A percentile compares a stretch with the other conserved stretches of the same genome.
Conservation (phyloP, 2,797 vertebrate species). For the Bovichtus variegatus region DNA sequence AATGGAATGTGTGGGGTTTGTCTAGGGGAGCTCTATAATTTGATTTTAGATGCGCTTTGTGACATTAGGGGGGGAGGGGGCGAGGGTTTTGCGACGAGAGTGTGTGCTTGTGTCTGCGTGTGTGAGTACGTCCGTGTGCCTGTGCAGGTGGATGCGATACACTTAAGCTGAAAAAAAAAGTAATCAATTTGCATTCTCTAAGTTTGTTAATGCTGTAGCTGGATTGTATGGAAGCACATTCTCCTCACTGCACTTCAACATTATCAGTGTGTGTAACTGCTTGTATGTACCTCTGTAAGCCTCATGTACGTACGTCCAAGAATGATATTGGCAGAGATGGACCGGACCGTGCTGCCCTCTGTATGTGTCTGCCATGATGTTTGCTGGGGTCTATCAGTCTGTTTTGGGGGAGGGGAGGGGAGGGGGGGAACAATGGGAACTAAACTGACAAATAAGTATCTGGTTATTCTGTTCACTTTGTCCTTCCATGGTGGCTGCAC, state of each 20-base stretch:
- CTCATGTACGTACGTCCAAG: conserved; percentile 48
- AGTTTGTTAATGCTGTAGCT: conserved; percentile 76
- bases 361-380: conserved; percentile 48
- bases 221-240: conserved; percentile 66
- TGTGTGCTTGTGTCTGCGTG: conserved; percentile 53
- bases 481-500: not conserved
- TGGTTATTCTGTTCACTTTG: conserved; percentile 40
- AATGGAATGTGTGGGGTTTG: conserved; percentile 83
- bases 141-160: conserved; percentile 69
- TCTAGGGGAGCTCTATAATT: conserved; percentile 73
- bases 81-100: conserved; percentile 21
- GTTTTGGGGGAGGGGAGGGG: not conserved
- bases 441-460: conserved; percentile 47
- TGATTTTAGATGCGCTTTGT: conserved; percentile 80
- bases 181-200: conserved; percentile 71
- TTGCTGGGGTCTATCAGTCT: conserved; percentile 33
- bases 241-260: conserved; percentile 64
- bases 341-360: conserved; percentile 43
- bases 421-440: conserved; percentile 26
- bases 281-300: conserved; percentile 54
- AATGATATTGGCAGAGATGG: conserved; percentile 38
- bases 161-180: conserved; percentile 65
- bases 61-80: conserved; percentile 48
- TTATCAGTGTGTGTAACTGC: conserved; percentile 62
- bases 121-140: conserved; percentile 58